phyloP scores from a whole-genome alignment of 2,888 invertebrate species.

The Hydroisotoma schaefferi region DNA sequence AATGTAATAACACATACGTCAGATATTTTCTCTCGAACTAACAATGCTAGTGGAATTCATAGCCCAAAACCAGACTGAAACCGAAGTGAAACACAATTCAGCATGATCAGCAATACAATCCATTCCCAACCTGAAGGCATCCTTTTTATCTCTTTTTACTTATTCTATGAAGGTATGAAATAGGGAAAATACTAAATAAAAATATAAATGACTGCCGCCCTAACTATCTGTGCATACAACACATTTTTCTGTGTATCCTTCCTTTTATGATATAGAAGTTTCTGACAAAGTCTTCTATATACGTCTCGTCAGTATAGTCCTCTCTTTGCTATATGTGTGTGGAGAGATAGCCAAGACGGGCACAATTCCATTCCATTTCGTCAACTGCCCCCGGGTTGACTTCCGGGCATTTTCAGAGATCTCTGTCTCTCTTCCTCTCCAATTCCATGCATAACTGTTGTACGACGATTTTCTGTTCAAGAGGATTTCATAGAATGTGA shows the following conservation, averaged over 20 bases:
- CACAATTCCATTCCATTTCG: constrained; percentile 42
- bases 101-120: constrained; percentile 29
- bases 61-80: constrained; percentile 15
- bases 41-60: constrained; percentile 16
- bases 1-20: constrained; percentile 16
- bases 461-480: neutral
- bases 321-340: neutral
- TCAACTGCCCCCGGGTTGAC: constrained; percentile 31
- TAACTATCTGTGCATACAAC: constrained; percentile 4
- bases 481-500: constrained; percentile 17
- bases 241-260: constrained; percentile 7
- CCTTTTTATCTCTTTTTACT: constrained; percentile 20
- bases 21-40: constrained; percentile 12
- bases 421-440: constrained; percentile 26
- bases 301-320: neutral
- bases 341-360: constrained; percentile 10
- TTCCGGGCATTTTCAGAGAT: constrained; percentile 39
- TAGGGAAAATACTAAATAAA: constrained; percentile 15
- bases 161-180: constrained; percentile 16
- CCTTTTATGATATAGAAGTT: too few species aligned
- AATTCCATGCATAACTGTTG: constrained; percentile 15
- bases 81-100: constrained; percentile 24
- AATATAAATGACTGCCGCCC: constrained; percentile 8
- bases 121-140: constrained; percentile 15
- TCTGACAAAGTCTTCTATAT: too few species aligned